Evolutionary conservation across 2,888 invertebrate genomes (phyloP), one percentile per base, ranked within the genome.

Genomic region (Cryptus viduatorius): DNA sequence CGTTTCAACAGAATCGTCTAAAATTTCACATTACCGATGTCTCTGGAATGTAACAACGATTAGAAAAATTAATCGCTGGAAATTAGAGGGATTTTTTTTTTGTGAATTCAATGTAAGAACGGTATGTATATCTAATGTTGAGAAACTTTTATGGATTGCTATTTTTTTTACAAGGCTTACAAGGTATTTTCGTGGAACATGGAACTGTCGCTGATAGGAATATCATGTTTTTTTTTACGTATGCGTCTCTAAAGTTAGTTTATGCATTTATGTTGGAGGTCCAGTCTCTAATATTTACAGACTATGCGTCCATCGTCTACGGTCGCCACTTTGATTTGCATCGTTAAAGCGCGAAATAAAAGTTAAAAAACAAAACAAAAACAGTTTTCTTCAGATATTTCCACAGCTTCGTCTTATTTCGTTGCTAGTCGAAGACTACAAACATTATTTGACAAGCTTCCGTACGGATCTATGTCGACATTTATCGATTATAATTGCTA

Each of bases 361-460:
- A 37, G 37, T 37, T 37, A 56, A 56, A 56, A 56, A 56, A 3
- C n/a, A 53, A 53, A 53, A 53, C 19, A 37, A 8, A 37, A 77
- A 68, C 31, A 56, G 65, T 73, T 61, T 44, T 73, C 31, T 24
- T 24, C 53, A 24, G 61, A 59, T 82, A 72, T 77, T 67, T 71
- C 7, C 82, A 77, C 77, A 67, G 75, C 37, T 75, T 77, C 29
- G 53, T 64, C 69, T 75, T 69, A 78, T 37, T 83, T 79, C 79
- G 79, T 79, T 71, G 83, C 75, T 79, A 79, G 75, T 64, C 78
- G 75, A 83, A 83, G 69, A 75, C 79, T 64, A 78, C 48, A 73
- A 68, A 78, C 73, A 37, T 78, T 64, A 46, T 72, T 78, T 68
- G 19, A 78, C 67, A 82, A 73, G 72, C 68, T 78, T 72, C 48